These are phyloP conservation scores for Osmerus mordax DNA, from an alignment of 2,113 vertebrate genomes.

Conservation along the genomic window DNA sequence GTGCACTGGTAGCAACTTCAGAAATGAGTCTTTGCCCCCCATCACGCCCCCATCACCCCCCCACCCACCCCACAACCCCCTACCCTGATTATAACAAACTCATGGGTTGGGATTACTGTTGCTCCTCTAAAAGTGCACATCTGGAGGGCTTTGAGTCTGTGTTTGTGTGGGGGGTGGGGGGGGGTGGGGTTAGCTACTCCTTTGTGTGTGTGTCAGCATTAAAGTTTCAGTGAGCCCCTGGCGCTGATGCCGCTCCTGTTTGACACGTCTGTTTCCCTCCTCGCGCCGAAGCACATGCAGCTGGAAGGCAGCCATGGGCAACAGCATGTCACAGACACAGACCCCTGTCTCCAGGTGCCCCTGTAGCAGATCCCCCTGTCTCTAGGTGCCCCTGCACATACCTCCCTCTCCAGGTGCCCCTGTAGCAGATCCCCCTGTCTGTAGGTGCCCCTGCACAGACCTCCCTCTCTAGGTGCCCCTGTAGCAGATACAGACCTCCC, in stretches of 20 bases:
- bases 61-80: background rate
- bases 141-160: constrained; percentile 41
- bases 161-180: background rate
- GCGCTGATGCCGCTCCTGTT: constrained; percentile 28
- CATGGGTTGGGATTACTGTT: too few species aligned
- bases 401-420: constrained; percentile 35
- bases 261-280: background rate
- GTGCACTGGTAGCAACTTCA: too few species aligned
- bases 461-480: constrained; percentile 12
- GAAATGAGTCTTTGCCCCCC: too few species aligned
- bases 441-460: background rate
- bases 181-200: background rate
- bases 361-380: too few species aligned
- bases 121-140: too few species aligned
- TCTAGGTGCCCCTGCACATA: constrained; percentile 42
- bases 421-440: constrained; percentile 16
- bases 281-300: background rate
- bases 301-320: constrained; percentile 53
- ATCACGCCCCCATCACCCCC: background rate
- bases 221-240: constrained; percentile 18
- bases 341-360: constrained; percentile 37
- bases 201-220: constrained; percentile 3
- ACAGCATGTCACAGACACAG: constrained; percentile 44
- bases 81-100: too few species aligned
- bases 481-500: constrained; percentile 37